These are phyloP conservation scores for Anoplophora glabripennis DNA, from an alignment of 1,140 invertebrate genomes.

Conservation along the genomic window DNA sequence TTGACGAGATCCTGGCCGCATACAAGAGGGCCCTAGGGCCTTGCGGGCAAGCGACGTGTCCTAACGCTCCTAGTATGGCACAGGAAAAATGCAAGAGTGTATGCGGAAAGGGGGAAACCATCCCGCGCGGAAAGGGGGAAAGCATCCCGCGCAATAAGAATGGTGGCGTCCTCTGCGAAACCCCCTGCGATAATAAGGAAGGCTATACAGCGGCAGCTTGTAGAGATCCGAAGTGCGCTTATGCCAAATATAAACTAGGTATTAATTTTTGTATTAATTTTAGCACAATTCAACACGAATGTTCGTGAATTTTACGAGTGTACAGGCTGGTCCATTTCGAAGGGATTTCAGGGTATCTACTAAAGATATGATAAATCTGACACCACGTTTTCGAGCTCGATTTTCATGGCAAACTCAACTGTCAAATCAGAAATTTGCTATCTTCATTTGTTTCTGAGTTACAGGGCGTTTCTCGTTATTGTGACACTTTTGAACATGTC, in stretches of 20 bases:
- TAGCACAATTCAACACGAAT: too few species aligned
- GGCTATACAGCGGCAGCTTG: conserved; percentile 32
- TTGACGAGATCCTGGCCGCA: conserved; percentile 40
- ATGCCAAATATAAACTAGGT: conserved; percentile 38
- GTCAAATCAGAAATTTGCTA: too few species aligned
- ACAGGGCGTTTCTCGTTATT: too few species aligned
- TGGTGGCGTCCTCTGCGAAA: conserved; percentile 10
- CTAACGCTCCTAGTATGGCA: conserved; percentile 32
- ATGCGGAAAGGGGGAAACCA: conserved; percentile 20
- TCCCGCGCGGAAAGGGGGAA: conserved; percentile 2
- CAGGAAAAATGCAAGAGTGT: conserved; percentile 33
- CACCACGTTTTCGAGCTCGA: too few species aligned
- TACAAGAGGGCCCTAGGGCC: conserved; percentile 42
- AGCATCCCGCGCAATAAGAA: not conserved
- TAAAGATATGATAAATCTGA: too few species aligned
- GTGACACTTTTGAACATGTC: too few species aligned
- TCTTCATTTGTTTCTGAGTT: too few species aligned
- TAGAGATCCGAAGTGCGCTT: conserved; percentile 40
- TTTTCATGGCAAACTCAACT: too few species aligned
- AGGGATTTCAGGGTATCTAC: too few species aligned
- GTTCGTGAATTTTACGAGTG: too few species aligned
- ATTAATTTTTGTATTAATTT: too few species aligned
- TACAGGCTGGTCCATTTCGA: too few species aligned
- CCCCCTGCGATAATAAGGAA: conserved; percentile 19
- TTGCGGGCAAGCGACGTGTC: conserved; percentile 41